Evolutionary conservation across 2,113 vertebrate species (phyloP), one percentile per base, ranked within the genome.

Genomic region (Halichoerus grypus): DNA sequence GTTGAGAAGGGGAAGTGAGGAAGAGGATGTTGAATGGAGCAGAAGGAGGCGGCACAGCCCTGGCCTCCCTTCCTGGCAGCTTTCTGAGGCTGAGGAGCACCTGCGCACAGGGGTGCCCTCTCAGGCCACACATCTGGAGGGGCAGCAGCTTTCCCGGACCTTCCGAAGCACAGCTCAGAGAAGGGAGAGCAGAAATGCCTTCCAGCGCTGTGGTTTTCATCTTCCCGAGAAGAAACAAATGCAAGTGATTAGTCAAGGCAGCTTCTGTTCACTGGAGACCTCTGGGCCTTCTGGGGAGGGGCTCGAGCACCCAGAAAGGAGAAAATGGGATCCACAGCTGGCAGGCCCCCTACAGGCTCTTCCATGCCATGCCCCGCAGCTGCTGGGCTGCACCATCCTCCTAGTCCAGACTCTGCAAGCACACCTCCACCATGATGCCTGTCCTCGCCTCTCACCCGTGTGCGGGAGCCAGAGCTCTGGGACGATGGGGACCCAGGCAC

Each of bases 401-500:
- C 49, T 4, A n/a, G 33, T 69, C 61, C 46, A 53, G 28, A 49
- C 10, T 71, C 26, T 51, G 6, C 13, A 28, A 28, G 22, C 7
- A 4, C 0, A 6, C 26, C 65, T 6, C 28, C n/a, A 8, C 6
- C 1, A 0, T 1, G 2, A 53, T 31, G 14, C 51, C 4, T 0
- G 0, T 22, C 57, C 77, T 39, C 26, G 16, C 14, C 13, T 67
- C 42, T 69, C 63, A 88, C 71, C 46, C n/a, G 0, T 13, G 1
- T 26, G 79, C 15, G 1, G 36, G 22, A 82, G 86, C 94, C 13
- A 1, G 6, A 7, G 59, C 89, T 85, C 80, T 1, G 0, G 12
- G 88, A 83, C 33, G 67, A 1, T 31, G 28, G 1, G 63, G 26
- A 69, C 16, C 69, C 3, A 4, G 6, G 18, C 6, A 9, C 18